Conservation (phyloP, 2,888 invertebrate species). For the Leptopilina drosophilae region DNA sequence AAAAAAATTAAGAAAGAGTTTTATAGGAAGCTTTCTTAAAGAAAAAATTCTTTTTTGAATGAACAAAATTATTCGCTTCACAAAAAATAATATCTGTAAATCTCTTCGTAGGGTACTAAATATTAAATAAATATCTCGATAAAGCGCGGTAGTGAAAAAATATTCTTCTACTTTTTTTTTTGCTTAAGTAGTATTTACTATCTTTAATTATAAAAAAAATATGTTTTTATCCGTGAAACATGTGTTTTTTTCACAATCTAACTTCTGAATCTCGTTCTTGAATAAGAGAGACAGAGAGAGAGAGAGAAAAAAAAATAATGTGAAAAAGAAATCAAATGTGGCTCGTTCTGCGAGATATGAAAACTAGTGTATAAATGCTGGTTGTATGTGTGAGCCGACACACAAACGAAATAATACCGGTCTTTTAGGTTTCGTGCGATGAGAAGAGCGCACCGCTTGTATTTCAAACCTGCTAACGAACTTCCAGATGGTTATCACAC, state of each 20-base stretch:
- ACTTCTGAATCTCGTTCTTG: constrained; percentile 36
- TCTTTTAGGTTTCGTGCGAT: background rate
- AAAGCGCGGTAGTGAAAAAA: background rate
- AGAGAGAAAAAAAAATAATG: background rate
- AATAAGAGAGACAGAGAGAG: background rate
- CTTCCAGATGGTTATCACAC: constrained; percentile 66
- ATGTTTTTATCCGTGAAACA: constrained; percentile 18
- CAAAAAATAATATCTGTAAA: too few species aligned
- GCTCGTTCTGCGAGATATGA: constrained; percentile 26
- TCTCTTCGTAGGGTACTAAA: too few species aligned
- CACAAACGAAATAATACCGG: constrained; percentile 27
- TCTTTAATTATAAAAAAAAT: constrained; percentile 25
- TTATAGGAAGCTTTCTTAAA: too few species aligned
- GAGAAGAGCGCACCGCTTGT: constrained; percentile 49
- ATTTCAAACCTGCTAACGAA: constrained; percentile 68
- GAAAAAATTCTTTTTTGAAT: too few species aligned
- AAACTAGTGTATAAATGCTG: background rate
- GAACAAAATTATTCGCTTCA: too few species aligned
- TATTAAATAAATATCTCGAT: background rate
- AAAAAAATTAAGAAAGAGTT: too few species aligned
- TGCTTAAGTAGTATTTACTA: background rate
- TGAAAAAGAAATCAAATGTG: constrained; percentile 25
- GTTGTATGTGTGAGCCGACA: background rate
- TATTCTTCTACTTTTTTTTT: background rate
- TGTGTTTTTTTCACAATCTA: constrained; percentile 23